Evolutionary conservation across 2,797 vertebrate species (phyloP), one percentile per base, ranked within the genome.

Genomic region (Myotis pilosus): DNA sequence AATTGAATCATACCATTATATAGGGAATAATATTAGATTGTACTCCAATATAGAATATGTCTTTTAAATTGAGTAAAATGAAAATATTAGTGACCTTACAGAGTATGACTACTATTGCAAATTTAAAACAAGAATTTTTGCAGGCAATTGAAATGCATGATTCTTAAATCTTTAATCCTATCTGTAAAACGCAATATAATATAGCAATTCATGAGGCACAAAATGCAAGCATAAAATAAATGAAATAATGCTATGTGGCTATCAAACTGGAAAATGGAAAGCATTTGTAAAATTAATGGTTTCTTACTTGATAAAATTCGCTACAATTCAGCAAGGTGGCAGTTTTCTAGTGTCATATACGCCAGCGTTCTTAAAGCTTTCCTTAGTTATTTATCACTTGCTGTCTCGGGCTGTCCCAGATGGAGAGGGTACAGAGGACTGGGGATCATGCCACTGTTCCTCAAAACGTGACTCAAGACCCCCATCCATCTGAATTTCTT

Each of bases 31-130:
- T 44, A 64, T 72, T 89, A 64, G 0, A n/a, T 85, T 87, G 1
- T 91, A n/a, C 4, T 88, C 22, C 86, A 30, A 74, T 57, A 57
- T 76, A 83, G 49, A 85, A 94, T 76, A 78, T 51, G 30, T 66
- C n/a, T 89, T 92, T 95, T 76, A 87, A 95, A 91, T 84, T n/a
- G 30, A 95, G 89, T 89, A 69, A 83, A 96, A 66, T 94, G 69
- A 93, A 96, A 95, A 64, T 91, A 30, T 87, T 74, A 53, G 15
- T 74, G 82, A 83, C 55, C 89, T 93, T 60, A 10, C 33, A 76
- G 57, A 2, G 10, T 49, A 17, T 81, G 33, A 75, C 3, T 78
- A 41, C n/a, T 51, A 36, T 49, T 41, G 25, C 8, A 87, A 81
- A 68, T 93, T 95, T 89, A 55, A 86, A 91, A 89, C 19, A 80